phyloP scores from a whole-genome alignment of 2,888 invertebrate genomes.

The Temnothorax rugatulus region DNA sequence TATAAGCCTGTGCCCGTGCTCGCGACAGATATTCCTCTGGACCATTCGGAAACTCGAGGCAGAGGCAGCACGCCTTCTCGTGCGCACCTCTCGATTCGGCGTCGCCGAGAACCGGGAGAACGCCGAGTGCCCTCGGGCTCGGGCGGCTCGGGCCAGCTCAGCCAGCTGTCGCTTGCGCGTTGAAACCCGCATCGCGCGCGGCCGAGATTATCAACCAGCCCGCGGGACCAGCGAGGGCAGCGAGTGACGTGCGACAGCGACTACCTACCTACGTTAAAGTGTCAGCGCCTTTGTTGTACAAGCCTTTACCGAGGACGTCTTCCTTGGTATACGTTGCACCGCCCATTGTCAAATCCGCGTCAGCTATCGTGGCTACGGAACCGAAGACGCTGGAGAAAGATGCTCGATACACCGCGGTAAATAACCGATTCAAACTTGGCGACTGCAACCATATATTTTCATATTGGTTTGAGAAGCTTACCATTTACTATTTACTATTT shows the following conservation, averaged over 20 bases:
- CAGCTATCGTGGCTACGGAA: constrained; percentile 73
- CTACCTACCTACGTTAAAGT: constrained; percentile 75
- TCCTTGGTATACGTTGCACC: constrained; percentile 78
- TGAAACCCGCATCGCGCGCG: constrained; percentile 54
- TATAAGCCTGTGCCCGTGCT: too few relatives aligned
- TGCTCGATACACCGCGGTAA: constrained; percentile 70
- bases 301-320: constrained; percentile 72
- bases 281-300: constrained; percentile 72
- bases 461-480: not conserved
- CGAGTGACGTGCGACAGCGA: not conserved
- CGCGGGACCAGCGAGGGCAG: not conserved
- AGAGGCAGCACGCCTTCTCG: constrained; percentile 63
- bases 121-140: constrained; percentile 45
- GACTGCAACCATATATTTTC: not conserved
- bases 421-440: not conserved
- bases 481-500: not conserved
- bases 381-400: constrained; percentile 66
- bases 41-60: constrained; percentile 19
- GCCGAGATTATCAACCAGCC: not conserved
- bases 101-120: constrained; percentile 23
- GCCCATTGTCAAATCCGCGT: constrained; percentile 77
- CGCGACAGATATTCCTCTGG: constrained; percentile 28
- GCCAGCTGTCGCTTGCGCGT: constrained; percentile 74
- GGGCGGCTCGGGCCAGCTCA: too few relatives aligned
- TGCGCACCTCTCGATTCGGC: constrained; percentile 68